Percentiles rank a stretch among this genome's conserved stretches.
Evolutionary conservation across 2,113 vertebrate genomes (phyloP).

Genomic region (Misgurnus mizolepis): DNA sequence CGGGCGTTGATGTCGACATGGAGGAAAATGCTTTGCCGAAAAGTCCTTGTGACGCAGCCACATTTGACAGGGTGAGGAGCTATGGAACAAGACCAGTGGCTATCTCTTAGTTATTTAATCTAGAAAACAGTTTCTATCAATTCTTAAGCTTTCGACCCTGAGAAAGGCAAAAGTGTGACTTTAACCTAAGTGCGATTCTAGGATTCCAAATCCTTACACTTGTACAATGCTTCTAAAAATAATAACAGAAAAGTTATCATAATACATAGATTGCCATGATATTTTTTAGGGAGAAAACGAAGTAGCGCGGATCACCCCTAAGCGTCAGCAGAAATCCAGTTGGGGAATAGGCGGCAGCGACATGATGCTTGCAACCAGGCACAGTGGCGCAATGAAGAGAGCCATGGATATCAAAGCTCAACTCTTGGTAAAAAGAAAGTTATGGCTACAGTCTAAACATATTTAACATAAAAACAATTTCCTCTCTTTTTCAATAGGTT

Average conservation of each 20-base stretch:
- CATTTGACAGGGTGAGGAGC: not conserved
- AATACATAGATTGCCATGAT: not conserved
- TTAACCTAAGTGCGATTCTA: too few relatives aligned
- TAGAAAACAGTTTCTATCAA: too few relatives aligned
- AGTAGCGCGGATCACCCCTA: constrained; percentile 46
- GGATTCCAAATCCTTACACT: too few relatives aligned
- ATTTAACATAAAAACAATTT: not conserved
- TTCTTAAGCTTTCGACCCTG: too few relatives aligned
- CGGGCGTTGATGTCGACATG: constrained; percentile 70
- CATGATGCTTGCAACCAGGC: constrained; percentile 62
- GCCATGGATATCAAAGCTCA: constrained; percentile 72
- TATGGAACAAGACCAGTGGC: not conserved
- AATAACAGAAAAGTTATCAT: not conserved
- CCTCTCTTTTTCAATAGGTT: constrained; percentile 73
- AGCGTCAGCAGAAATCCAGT: constrained; percentile 55
- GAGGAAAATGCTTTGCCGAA: constrained; percentile 54
- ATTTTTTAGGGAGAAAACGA: constrained; percentile 50
- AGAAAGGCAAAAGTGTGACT: too few relatives aligned
- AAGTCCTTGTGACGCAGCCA: not conserved
- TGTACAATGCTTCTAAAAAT: not conserved
- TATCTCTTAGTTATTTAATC: too few relatives aligned
- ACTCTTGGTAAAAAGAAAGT: constrained; percentile 58
- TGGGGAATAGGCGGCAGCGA: constrained; percentile 66
- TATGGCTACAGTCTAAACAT: too few relatives aligned
- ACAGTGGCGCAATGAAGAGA: constrained; percentile 61